Evolutionary conservation across 35 echinoderm and acorn worm genomes (phyloP), one percentile per base, ranked within the genome.

Genomic region (Holothuria glaberrima): DNA sequence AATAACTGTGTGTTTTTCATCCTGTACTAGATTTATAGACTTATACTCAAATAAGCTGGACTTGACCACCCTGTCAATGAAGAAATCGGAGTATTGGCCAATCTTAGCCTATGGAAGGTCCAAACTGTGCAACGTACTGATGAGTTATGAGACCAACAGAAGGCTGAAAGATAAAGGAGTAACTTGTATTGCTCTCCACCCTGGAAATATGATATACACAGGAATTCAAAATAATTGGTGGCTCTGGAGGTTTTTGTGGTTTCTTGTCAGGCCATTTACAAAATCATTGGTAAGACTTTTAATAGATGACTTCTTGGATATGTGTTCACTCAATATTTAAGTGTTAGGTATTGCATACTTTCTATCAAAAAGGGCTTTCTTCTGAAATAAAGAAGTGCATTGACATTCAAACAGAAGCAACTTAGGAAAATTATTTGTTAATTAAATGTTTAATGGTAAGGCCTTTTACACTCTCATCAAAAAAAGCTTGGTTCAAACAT

Each of bases 141-240:
- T 91, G 28, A 91, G 90, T 27, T 80, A 81, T 57, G 92, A 98
- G 41, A 56, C 92, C 10, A 85, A 98, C 62, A 78, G 82, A 44
- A 48, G 95, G 22, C 90, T 92, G 30, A 83, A 48, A 24, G 31
- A 71, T 58, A 67, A 92, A 63, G 87, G 93, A 28, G 92, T 98
- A 2, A 89, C 58, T 0, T 92, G 80, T 64, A 71, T 83, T 83
- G 60, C 90, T 5, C 32, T 94, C 13, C 95, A 98, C 31, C 95
- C 95, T 50, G 95, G 95, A 2, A 98, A 98, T 41, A 91, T 98
- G 89, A 92, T 98, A 25, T 94, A 98, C 70, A 98, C 95, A 31
- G 83, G 88, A 27, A 68, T 98, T 0, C 48, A 88, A 38, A 92
- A 90, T 59, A 94, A 94, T 27, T 98, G 90, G 95, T 98, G 95